phyloP scores from a whole-genome alignment of 2,113 vertebrate species.

The Ceyx cyanopectus region DNA sequence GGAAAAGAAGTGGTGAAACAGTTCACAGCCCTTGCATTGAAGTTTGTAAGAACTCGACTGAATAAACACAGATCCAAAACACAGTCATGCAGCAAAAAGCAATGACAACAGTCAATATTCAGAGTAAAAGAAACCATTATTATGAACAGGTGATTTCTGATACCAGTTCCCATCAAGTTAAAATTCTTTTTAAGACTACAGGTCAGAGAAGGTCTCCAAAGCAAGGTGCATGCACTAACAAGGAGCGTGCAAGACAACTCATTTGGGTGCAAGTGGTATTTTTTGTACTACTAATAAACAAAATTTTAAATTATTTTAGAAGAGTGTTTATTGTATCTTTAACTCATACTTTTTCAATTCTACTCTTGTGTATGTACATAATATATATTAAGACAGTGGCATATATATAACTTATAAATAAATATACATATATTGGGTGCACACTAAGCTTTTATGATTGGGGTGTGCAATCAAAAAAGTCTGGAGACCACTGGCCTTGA shows the following conservation, averaged over 20 bases:
- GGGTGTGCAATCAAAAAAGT: not conserved
- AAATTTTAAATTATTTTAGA: not conserved
- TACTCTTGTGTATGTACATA: not conserved
- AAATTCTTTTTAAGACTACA: not conserved
- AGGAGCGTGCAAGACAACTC: not conserved
- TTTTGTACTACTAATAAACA: not conserved
- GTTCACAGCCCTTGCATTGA: not conserved
- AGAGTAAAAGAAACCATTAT: not conserved
- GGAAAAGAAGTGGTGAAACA: not conserved
- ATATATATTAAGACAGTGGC: not conserved
- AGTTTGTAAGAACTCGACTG: not conserved
- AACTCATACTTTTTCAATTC: not conserved
- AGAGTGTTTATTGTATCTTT: conserved; percentile 8
- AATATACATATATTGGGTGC: not conserved
- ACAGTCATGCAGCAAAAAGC: not conserved
- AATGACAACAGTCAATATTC: not conserved
- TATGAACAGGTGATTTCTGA: not conserved
- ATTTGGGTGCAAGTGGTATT: not conserved
- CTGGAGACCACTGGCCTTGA: not conserved
- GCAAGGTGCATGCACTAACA: not conserved
- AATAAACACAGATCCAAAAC: not conserved
- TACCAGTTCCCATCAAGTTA: not conserved
- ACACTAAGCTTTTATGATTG: not conserved
- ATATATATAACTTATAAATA: not conserved
- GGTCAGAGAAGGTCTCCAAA: not conserved